Evolutionary conservation across 2,797 vertebrate genomes (phyloP), one percentile per base, ranked within the genome.

Genomic region (Leptoclinus maculatus): DNA sequence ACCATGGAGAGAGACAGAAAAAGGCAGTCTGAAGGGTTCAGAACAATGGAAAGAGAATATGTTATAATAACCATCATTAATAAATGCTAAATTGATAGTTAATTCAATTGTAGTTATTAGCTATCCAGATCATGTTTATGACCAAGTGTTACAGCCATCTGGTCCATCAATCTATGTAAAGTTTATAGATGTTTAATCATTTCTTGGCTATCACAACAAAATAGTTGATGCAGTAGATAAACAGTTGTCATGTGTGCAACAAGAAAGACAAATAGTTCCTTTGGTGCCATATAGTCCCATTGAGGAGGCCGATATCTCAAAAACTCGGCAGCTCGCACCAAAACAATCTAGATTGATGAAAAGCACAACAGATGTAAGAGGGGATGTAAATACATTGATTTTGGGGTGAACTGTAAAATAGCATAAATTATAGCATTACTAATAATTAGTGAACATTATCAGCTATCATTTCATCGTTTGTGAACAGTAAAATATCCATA

Each of bases 1-100:
- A 71, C 67, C 47, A 41, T 7, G 39, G 73, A 87, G 56, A 64
- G 77, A 59, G 70, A 58, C 65, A 56, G 27, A 36, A 34, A 58
- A 34, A n/a, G 23, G n/a, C 47, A 29, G 7, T 66, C 51, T 62
- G 21, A 77, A 13, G 17, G 3, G 7, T 43, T 71, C 8, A 34
- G 45, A 54, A 29, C 53, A 41, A 29, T 45, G 4, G 5, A 60
- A 4, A 16, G 17, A 32, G 29, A 47, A 47, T 7, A 49, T 10
- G 21, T 23, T 51, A 23, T 23, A 51, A 21, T 14, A 51, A 51
- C 53, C 14, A 17, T 29, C 25, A 29, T 8, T 29, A 29, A 17
- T 29, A 29, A 56, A 56, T 56, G 5, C 23, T 25, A 25, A 53
- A 53, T 25, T 25, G 11, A 53, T 25, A 25, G 23, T 13, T n/a